Evolutionary conservation across 2,797 vertebrate genomes (phyloP).

Genomic region (Thamnophis elegans): DNA sequence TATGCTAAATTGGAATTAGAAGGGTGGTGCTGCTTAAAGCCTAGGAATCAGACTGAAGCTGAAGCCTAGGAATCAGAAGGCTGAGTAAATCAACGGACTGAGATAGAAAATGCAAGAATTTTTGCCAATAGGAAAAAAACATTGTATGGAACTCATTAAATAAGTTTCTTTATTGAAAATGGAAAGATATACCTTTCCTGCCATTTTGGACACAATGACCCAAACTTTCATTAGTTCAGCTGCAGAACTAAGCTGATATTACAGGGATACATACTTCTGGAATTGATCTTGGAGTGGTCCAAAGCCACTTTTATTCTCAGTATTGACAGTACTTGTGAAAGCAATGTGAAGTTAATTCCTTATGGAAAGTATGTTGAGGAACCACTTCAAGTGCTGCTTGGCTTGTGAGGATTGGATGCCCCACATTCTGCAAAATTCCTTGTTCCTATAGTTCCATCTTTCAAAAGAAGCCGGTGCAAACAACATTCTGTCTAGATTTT

Average conservation of each 20-base stretch:
- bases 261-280: background rate
- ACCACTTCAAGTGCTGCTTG: background rate
- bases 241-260: background rate
- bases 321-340: background rate
- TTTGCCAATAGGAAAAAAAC: background rate
- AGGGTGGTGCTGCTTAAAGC: background rate
- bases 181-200: background rate
- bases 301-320: background rate
- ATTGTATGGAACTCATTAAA: background rate
- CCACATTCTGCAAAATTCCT: background rate
- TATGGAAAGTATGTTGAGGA: background rate
- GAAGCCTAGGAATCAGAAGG: background rate
- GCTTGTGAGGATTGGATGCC: background rate
- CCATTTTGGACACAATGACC: background rate
- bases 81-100: background rate
- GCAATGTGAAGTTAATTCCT: background rate
- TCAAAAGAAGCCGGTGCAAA: background rate
- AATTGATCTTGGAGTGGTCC: background rate
- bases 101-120: background rate
- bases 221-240: background rate
- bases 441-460: background rate
- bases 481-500: background rate
- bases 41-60: background rate
- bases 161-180: background rate
- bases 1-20: background rate